phyloP scores from a whole-genome alignment of 2,113 vertebrate species.

The Gadus macrocephalus region DNA sequence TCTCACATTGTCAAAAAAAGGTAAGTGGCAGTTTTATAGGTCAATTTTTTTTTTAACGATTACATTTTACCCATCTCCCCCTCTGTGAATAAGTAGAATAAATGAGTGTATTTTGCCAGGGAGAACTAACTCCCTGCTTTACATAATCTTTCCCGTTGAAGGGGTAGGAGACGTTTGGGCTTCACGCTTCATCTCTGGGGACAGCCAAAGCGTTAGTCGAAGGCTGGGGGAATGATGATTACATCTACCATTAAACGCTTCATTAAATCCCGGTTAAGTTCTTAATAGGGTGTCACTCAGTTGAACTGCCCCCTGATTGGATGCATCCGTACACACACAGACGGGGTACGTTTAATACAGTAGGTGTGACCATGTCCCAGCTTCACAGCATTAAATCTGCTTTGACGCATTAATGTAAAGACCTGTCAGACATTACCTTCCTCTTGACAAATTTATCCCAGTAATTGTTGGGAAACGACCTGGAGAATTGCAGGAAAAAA shows the following conservation, averaged over 20 bases:
- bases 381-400: neutral
- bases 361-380: neutral
- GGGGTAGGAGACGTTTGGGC: neutral
- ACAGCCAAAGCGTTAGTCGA: constrained; percentile 20
- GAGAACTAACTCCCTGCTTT: too few species aligned
- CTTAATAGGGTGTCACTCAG: constrained; percentile 24
- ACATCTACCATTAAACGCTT: constrained; percentile 34
- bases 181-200: constrained; percentile 10
- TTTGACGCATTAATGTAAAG: too few species aligned
- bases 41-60: too few species aligned
- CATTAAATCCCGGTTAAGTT: constrained; percentile 41
- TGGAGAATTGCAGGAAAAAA: constrained; percentile 60
- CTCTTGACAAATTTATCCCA: constrained; percentile 98
- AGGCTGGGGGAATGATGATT: constrained; percentile 33
- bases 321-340: constrained; percentile 5
- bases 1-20: too few species aligned
- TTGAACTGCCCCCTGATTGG: constrained; percentile 29
- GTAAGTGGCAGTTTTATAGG: too few species aligned
- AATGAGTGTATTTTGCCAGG: too few species aligned
- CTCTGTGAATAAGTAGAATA: too few species aligned
- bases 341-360: too few species aligned
- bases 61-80: too few species aligned
- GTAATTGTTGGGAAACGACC: constrained; percentile 95
- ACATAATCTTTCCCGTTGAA: too few species aligned
- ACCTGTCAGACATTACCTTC: constrained; percentile 61